A percentile compares a stretch with the other conserved stretches of the same genome.
Evolutionary conservation across 2,113 vertebrate species (phyloP).

Genomic region (Electrona antarctica): DNA sequence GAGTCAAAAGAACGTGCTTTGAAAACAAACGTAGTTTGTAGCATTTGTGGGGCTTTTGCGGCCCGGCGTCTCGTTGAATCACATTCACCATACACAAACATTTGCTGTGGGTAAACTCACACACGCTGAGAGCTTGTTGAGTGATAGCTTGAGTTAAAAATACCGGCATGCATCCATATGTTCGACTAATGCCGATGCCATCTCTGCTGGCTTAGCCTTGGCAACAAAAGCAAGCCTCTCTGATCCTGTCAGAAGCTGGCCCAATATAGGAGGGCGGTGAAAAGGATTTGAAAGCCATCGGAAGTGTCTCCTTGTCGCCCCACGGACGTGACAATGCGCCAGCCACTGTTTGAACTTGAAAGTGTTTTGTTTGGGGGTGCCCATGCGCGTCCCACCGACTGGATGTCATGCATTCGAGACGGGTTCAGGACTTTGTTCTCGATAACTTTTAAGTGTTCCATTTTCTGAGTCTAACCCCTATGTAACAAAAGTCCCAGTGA

Average conservation of each 20-base stretch:
- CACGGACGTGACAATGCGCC: slow-evolving; percentile 55
- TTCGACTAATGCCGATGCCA: neutral
- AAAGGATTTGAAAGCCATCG: slow-evolving; percentile 66
- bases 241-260: slow-evolving; percentile 43
- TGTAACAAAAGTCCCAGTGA: slow-evolving; percentile 62
- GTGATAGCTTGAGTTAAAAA: slow-evolving; percentile 2
- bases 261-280: slow-evolving; percentile 56
- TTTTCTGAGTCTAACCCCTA: slow-evolving; percentile 62
- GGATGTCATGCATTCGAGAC: slow-evolving; percentile 58
- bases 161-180: neutral
- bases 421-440: slow-evolving; percentile 57
- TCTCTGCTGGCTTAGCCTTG: neutral
- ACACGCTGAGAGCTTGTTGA: neutral
- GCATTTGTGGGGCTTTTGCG: neutral
- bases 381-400: slow-evolving; percentile 67
- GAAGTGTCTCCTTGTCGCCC: slow-evolving; percentile 68
- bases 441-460: slow-evolving; percentile 56
- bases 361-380: slow-evolving; percentile 67
- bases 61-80: slow-evolving; percentile 19
- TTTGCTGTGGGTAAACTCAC: slow-evolving; percentile 19
- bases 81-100: neutral
- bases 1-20: slow-evolving; percentile 34
- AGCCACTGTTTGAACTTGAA: slow-evolving; percentile 69
- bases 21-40: slow-evolving; percentile 26
- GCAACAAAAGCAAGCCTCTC: slow-evolving; percentile 47